phyloP scores from a whole-genome alignment of 2,797 vertebrate genomes.

The Tarsius wallacei region DNA sequence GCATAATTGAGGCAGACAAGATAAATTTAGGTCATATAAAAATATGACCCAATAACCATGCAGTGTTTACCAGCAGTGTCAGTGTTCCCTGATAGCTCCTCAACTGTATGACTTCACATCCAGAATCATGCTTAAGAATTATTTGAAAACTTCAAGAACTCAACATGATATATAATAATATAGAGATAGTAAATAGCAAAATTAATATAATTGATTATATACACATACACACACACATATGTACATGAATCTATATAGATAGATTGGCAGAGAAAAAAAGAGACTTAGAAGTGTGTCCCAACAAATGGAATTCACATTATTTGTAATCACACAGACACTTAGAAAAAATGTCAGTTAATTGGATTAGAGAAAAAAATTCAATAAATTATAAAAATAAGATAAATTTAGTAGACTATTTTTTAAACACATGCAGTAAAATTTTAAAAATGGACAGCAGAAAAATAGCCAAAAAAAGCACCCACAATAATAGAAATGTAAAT shows the following conservation, averaged over 20 bases:
- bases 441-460: background rate
- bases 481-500: background rate
- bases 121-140: background rate
- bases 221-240: too few relatives aligned
- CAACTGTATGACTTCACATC: background rate
- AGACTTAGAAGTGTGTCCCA: background rate
- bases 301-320: conserved; percentile 11
- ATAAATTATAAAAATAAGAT: background rate
- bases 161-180: background rate
- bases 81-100: background rate
- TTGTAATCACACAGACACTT: background rate
- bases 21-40: background rate
- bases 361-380: background rate
- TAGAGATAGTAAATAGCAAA: background rate
- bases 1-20: background rate
- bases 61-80: background rate
- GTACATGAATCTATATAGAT: background rate
- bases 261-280: background rate
- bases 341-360: background rate
- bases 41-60: background rate
- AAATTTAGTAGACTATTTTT: background rate
- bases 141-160: background rate
- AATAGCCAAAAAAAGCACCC: background rate
- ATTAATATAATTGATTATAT: background rate
- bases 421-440: background rate